phyloP scores from a whole-genome alignment of 2,797 vertebrate species.

The Mus caroli region DNA sequence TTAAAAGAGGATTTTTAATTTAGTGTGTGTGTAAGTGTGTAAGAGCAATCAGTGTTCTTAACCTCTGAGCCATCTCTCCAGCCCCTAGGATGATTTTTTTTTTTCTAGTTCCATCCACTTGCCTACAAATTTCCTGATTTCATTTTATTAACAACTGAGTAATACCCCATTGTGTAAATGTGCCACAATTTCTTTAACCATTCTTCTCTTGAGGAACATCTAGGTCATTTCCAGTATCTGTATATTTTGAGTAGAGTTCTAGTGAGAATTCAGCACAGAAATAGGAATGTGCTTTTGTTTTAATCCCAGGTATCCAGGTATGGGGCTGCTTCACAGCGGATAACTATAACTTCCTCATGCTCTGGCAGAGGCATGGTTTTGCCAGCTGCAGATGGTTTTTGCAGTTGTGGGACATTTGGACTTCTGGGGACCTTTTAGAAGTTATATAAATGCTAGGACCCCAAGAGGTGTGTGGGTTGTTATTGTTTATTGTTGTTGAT shows the following conservation, averaged over 20 bases:
- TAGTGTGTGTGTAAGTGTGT: not conserved
- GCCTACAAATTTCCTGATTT: not conserved
- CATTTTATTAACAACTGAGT: not conserved
- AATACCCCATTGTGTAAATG: not conserved
- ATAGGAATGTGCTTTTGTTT: not conserved
- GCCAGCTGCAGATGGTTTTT: not conserved
- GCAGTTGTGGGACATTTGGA: not conserved
- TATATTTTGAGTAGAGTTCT: not conserved
- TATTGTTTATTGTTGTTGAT: not conserved
- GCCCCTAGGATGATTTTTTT: not conserved
- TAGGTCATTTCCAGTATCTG: not conserved
- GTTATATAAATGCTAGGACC: not conserved
- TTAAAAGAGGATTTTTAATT: not conserved
- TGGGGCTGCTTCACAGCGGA: not conserved
- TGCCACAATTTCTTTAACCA: not conserved
- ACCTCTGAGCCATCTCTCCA: not conserved
- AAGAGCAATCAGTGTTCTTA: not conserved
- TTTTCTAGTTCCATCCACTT: not conserved
- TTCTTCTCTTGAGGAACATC: not conserved
- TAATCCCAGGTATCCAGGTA: not conserved
- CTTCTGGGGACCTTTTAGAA: not conserved
- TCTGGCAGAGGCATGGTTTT: not conserved
- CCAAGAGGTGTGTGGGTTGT: not conserved
- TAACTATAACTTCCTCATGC: not conserved
- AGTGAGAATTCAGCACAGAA: not conserved